Evolutionary conservation across 2,888 invertebrate species (phyloP).

Genomic region (Rugalucina vietnamica): DNA sequence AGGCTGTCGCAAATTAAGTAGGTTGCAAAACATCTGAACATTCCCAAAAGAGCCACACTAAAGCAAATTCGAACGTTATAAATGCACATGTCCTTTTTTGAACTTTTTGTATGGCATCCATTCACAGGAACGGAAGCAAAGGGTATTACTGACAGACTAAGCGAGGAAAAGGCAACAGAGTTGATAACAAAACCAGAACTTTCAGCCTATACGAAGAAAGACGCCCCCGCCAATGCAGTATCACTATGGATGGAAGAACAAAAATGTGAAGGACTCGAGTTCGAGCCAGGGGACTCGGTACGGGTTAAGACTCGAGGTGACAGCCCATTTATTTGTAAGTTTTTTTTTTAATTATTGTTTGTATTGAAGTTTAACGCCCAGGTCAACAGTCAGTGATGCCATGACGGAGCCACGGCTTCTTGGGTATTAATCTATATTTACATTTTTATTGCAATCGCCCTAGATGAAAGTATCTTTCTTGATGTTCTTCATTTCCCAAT

Average conservation of each 20-base stretch:
- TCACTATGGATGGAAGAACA: slow-evolving; percentile 73
- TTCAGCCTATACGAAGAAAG: slow-evolving; percentile 53
- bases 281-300: slow-evolving; percentile 68
- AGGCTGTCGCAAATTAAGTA: no score
- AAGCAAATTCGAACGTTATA: neutral
- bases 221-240: slow-evolving; percentile 46
- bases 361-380: no score
- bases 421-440: no score
- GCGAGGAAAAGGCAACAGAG: slow-evolving; percentile 61
- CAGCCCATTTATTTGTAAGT: slow-evolving; percentile 76
- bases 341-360: no score
- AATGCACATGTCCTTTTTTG: neutral
- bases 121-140: slow-evolving; percentile 75
- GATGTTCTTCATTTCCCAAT: no score
- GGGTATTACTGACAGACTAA: slow-evolving; percentile 74
- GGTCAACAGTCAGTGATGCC: no score
- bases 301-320: slow-evolving; percentile 74
- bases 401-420: no score
- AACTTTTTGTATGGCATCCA: neutral
- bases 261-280: slow-evolving; percentile 68
- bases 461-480: no score
- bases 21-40: no score
- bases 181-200: slow-evolving; percentile 67
- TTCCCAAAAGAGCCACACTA: no score
- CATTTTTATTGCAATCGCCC: no score